Base-by-base conservation (phyloP, 2,113 vertebrate genomes). In the Protobothrops mucrosquamatus region DNA sequence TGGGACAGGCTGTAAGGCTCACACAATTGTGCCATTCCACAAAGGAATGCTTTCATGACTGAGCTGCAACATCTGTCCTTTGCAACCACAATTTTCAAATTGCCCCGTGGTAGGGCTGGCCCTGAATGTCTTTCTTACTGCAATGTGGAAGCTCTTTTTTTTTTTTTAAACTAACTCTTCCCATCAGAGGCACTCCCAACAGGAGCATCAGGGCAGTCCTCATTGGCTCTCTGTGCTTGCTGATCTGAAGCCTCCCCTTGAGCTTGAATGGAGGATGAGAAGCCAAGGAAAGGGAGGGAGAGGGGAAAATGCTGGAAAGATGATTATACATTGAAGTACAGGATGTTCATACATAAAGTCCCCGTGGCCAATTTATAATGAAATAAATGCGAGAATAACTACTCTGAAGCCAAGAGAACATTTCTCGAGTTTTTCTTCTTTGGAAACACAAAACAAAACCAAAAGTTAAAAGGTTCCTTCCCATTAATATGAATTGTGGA, bases 251-350 rank as follows among this genome's bases (percentile, higher is more conserved):
- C 15, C 69, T 74, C 69, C 69, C n/a, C n/a, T 81, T 39, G n/a
- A 81, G n/a, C 69, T 18, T 81, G 69, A 81, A 81, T 39, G 69
- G 69, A 81, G n/a, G 69, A 8, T 7, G 0, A 39, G 69, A 39
- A 81, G n/a, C 69, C 6, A 39, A 20, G 2, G n/a, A 20, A 11
- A 4, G 9, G 3, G 22, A 1, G 3, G 59, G 0, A 0, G 26
- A 14, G 4, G 1, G 6, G 6, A 8, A 5, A 57, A 20, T 20
- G n/a, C n/a, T 81, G n/a, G 69, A 81, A 81, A 81, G n/a, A 20
- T 74, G n/a, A 39, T 39, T 81, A 7, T 39, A 39, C 5, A 0
- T 18, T 81, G 69, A 34, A 39, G 34, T 34, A 39, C 14, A 81
- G n/a, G 69, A 81, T 39, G n/a, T 20, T 39, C 69, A 81, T 39